phyloP scores from a whole-genome alignment of 2,113 vertebrate species.

The Nanorana parkeri region DNA sequence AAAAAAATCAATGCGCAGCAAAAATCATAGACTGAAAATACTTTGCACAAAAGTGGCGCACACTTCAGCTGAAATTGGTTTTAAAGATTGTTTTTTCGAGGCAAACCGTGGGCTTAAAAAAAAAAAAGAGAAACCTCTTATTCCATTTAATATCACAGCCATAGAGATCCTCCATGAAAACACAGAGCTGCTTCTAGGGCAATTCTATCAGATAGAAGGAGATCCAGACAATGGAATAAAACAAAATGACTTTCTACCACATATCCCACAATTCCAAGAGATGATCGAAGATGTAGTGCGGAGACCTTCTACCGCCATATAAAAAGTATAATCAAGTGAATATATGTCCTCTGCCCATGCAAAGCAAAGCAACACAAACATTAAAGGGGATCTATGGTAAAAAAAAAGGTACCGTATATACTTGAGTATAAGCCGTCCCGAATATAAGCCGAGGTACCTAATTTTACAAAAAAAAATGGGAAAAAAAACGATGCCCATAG shows the following conservation, averaged over 20 bases:
- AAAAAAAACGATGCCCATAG: no score
- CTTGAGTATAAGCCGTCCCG: no score
- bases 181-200: neutral
- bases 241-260: constrained; percentile 2
- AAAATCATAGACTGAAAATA: constrained; percentile 19
- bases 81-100: constrained; percentile 42
- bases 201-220: neutral
- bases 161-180: neutral
- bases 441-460: no score
- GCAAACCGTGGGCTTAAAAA: neutral
- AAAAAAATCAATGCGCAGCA: constrained; percentile 40
- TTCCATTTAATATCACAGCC: neutral
- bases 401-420: no score
- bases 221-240: neutral
- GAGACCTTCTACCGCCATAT: no score
- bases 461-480: no score
- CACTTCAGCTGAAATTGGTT: constrained; percentile 22
- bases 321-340: no score
- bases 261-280: neutral
- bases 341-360: no score
- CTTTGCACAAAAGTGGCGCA: constrained; percentile 18
- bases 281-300: no score
- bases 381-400: no score
- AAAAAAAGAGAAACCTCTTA: no score
- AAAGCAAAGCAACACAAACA: no score